These are phyloP conservation scores for Vulpes ferrilata DNA, from an alignment of 2,113 vertebrate species.

Conservation along the genomic window DNA sequence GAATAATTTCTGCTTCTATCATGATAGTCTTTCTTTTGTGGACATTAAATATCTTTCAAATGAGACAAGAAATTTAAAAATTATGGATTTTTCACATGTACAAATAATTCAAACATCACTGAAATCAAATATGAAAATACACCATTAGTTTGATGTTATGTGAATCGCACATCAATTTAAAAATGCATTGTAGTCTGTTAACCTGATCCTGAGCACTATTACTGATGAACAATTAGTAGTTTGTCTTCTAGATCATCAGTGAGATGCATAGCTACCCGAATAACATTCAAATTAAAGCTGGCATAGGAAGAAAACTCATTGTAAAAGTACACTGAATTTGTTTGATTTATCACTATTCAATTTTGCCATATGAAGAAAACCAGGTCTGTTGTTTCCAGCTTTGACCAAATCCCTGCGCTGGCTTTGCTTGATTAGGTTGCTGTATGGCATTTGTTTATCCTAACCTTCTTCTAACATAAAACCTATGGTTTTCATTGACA, in stretches of 20 bases:
- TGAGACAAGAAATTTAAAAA: background rate
- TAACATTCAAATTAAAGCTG: background rate
- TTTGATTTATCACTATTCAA: background rate
- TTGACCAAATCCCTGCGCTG: background rate
- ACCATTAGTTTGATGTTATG: background rate
- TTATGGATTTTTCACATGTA: background rate
- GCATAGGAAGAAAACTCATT: background rate
- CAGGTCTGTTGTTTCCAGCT: background rate
- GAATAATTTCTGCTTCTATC: background rate
- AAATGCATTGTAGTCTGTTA: background rate
- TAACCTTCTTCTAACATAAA: constrained; percentile 32
- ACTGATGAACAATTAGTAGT: background rate
- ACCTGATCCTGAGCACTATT: background rate
- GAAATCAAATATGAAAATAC: background rate
- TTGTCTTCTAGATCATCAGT: background rate
- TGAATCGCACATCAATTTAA: background rate
- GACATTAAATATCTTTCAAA: background rate
- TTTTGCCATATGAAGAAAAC: background rate
- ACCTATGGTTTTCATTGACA: background rate
- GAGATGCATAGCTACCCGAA: background rate
- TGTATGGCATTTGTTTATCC: background rate
- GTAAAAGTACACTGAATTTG: constrained; percentile 20
- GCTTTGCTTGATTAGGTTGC: background rate
- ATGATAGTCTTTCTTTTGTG: background rate
- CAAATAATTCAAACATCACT: background rate